These are phyloP conservation scores for Tor tambroides DNA, from an alignment of 2,113 vertebrate species.

Conservation along the genomic window DNA sequence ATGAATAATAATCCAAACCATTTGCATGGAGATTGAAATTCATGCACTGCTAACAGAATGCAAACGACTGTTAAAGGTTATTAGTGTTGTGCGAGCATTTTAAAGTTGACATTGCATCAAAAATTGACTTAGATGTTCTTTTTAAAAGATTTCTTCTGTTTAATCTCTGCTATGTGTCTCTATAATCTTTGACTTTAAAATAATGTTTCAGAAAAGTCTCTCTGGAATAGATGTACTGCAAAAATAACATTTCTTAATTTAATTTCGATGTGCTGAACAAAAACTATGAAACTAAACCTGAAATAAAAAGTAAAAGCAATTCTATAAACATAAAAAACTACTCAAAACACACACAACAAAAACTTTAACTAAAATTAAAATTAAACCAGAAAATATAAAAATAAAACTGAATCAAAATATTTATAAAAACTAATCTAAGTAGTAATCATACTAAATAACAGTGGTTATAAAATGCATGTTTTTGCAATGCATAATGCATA, in stretches of 20 bases:
- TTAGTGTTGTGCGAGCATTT: neutral
- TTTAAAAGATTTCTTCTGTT: neutral
- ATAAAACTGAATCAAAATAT: neutral
- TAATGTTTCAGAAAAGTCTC: neutral
- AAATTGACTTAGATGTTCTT: neutral
- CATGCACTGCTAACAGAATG: slow-evolving; percentile 14
- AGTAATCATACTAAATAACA: too few species aligned
- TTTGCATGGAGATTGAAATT: slow-evolving; percentile 6
- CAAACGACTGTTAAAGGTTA: neutral
- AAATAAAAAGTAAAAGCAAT: neutral
- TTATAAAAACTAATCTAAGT: too few species aligned
- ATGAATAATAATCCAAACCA: neutral
- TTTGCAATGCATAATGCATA: neutral
- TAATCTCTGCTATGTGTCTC: neutral
- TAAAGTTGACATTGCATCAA: neutral
- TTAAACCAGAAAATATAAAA: neutral
- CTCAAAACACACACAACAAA: neutral
- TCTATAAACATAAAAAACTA: neutral
- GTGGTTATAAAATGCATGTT: neutral
- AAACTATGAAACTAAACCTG: neutral
- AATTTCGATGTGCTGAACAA: neutral
- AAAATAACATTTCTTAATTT: neutral
- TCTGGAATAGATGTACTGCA: too few species aligned
- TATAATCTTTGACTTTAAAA: neutral
- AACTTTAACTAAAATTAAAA: neutral